Evolutionary conservation across 2,113 vertebrate species (phyloP).

Genomic region (Ondatra zibethicus): DNA sequence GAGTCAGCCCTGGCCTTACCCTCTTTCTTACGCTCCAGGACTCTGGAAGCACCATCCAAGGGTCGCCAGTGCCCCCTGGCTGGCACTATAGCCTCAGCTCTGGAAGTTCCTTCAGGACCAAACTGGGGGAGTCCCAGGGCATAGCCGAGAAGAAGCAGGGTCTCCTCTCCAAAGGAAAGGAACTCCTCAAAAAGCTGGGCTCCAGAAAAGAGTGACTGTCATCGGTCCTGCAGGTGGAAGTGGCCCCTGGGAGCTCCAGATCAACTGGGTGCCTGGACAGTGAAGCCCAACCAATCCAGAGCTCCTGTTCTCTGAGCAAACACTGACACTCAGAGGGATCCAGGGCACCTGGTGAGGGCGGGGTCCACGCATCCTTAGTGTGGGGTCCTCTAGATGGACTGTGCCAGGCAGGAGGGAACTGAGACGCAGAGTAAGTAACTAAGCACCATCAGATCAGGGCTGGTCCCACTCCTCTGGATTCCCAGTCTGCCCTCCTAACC

Average conservation of each 20-base stretch:
- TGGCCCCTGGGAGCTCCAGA: not conserved
- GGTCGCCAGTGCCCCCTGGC: not conserved
- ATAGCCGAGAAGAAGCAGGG: constrained; percentile 90
- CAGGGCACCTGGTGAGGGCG: not conserved
- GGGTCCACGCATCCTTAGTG: not conserved
- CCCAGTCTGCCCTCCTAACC: not conserved
- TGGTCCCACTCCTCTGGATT: not conserved
- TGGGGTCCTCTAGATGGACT: not conserved
- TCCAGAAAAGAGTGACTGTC: constrained; percentile 91
- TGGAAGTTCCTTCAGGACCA: constrained; percentile 30
- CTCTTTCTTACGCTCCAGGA: constrained; percentile 64
- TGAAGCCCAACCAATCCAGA: not conserved
- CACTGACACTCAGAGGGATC: not conserved
- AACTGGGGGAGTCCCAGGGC: constrained; percentile 73
- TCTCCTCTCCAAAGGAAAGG: constrained; percentile 95
- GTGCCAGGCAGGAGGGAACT: not conserved
- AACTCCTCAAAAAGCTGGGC: constrained; percentile 93
- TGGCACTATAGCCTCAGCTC: constrained; percentile 36
- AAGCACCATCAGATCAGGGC: not conserved
- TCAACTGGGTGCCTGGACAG: not conserved
- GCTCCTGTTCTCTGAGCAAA: not conserved
- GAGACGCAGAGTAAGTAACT: not conserved
- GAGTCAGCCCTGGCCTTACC: not conserved
- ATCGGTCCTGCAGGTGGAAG: constrained; percentile 25
- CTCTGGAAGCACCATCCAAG: constrained; percentile 26